Conservation (phyloP, 2,113 vertebrate species). For the Gymnobelideus leadbeateri region DNA sequence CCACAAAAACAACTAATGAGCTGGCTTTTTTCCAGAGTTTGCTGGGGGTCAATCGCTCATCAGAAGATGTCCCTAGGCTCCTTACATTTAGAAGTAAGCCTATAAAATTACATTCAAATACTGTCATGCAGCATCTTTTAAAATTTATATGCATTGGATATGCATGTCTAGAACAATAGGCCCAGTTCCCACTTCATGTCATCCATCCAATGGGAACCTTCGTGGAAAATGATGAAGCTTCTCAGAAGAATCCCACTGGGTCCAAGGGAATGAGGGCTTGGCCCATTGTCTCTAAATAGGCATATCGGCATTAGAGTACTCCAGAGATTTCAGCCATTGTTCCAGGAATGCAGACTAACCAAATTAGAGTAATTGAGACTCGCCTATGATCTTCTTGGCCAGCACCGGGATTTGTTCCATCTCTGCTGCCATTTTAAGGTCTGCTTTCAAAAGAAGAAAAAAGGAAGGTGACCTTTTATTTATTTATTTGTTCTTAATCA, state of each 20-base stretch:
- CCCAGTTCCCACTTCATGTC: not conserved
- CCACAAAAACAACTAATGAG: not conserved
- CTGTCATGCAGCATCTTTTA: constrained; percentile 22
- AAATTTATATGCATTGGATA: constrained; percentile 1
- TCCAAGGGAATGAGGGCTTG: not conserved
- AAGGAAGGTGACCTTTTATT: not conserved
- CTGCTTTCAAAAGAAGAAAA: constrained; percentile 25
- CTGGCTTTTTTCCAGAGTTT: constrained; percentile 57
- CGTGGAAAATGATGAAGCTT: not conserved
- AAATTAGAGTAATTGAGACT: constrained; percentile 15
- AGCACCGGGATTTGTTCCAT: not conserved
- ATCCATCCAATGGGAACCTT: not conserved
- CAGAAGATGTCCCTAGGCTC: constrained; percentile 41
- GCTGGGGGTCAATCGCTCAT: constrained; percentile 52
- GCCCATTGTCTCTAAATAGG: constrained; percentile 27
- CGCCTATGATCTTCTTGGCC: constrained; percentile 29
- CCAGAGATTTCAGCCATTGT: not conserved
- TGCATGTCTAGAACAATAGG: constrained; percentile 8
- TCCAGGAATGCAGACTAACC: constrained; percentile 9
- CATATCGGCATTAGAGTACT: not conserved
- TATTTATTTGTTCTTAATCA: constrained; percentile 38
- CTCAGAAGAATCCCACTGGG: constrained; percentile 19
- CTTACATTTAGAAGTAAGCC: constrained; percentile 56
- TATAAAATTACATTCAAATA: constrained; percentile 19
- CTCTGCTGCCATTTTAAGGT: not conserved